These are phyloP conservation scores for Cecropterus lyciades DNA, from an alignment of 1,140 invertebrate genomes.

Conservation along the genomic window DNA sequence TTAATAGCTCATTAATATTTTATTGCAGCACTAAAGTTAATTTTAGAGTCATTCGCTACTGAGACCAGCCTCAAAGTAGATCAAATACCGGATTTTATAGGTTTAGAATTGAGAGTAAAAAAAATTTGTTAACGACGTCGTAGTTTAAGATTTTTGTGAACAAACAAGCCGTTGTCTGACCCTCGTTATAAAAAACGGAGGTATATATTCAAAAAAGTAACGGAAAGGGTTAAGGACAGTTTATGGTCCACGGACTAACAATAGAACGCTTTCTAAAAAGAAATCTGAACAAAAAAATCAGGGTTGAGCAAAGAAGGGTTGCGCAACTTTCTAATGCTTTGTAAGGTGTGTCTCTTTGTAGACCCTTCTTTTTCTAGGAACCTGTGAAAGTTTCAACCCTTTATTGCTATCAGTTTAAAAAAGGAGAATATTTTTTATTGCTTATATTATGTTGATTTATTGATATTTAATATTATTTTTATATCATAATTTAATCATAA, in stretches of 20 bases:
- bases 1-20: conserved; percentile 82
- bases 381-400: conserved; percentile 68
- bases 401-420: conserved; percentile 35
- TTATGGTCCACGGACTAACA: conserved; percentile 60
- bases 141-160: conserved; percentile 25
- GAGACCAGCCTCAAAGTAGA: conserved; percentile 67
- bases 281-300: conserved; percentile 61
- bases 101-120: conserved; percentile 40
- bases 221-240: conserved; percentile 73
- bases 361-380: conserved; percentile 62
- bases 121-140: conserved; percentile 38
- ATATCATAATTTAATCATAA: not conserved
- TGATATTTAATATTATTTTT: conserved; percentile 9
- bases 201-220: conserved; percentile 52
- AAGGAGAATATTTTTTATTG: not conserved
- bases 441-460: too few species aligned
- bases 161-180: conserved; percentile 45
- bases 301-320: conserved; percentile 71
- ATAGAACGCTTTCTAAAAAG: conserved; percentile 66
- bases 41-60: conserved; percentile 78
- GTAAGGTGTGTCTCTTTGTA: conserved; percentile 66
- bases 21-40: conserved; percentile 76
- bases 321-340: conserved; percentile 82
- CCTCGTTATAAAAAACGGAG: conserved; percentile 33
- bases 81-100: conserved; percentile 50